These are phyloP conservation scores for Oenanthe melanoleuca DNA, from an alignment of 2,113 vertebrate species.

Conservation along the genomic window DNA sequence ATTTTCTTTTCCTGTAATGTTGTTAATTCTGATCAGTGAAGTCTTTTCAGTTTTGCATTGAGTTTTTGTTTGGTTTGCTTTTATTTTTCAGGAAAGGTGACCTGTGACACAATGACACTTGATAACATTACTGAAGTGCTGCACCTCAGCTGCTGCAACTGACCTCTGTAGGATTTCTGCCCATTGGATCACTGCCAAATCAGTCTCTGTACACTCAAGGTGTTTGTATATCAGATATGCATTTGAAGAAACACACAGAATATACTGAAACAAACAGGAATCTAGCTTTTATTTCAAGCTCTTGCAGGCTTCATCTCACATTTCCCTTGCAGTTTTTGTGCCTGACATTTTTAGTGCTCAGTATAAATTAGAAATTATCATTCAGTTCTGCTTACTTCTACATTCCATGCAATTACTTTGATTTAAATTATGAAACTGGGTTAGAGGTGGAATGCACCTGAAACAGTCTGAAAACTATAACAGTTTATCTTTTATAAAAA, in stretches of 20 bases:
- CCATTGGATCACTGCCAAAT: background rate
- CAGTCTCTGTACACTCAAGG: background rate
- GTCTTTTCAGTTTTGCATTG: background rate
- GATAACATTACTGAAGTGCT: background rate
- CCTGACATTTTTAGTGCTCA: background rate
- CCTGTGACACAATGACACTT: background rate
- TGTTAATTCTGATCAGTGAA: background rate
- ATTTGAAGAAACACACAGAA: background rate
- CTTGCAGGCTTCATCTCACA: background rate
- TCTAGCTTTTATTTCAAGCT: background rate
- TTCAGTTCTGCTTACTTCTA: background rate
- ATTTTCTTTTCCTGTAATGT: background rate
- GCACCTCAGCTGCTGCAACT: background rate
- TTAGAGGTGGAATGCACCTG: background rate
- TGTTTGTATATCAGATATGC: background rate
- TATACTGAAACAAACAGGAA: background rate
- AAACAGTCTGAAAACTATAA: background rate
- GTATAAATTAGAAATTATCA: background rate
- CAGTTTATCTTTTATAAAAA: background rate
- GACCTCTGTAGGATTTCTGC: background rate
- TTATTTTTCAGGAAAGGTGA: background rate
- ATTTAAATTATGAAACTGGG: background rate
- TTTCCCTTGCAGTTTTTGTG: background rate
- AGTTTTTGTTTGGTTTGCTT: background rate
- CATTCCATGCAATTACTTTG: background rate